A percentile compares a stretch with the other conserved stretches of the same genome.
phyloP scores from a whole-genome alignment of 1,140 invertebrate species.

The Drosophila chauvacae region DNA sequence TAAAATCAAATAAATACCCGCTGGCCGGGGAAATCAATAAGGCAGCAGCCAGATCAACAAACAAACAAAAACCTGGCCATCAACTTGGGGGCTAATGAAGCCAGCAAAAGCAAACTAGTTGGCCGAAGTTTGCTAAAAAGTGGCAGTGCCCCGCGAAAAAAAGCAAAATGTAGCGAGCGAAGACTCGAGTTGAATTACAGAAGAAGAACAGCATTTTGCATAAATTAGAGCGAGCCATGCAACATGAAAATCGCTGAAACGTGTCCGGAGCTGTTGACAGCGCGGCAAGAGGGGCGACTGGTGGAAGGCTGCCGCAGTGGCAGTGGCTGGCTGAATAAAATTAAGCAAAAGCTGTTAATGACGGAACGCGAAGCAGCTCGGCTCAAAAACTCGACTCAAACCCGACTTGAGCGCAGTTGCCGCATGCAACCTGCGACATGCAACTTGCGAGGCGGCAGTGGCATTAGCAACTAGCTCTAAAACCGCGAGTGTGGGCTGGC shows the following conservation, averaged over 20 bases:
- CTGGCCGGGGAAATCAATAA: slow-evolving; percentile 37
- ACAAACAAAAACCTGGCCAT: slow-evolving; percentile 44
- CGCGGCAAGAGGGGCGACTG: slow-evolving; percentile 23
- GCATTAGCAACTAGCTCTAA: slow-evolving; percentile 31
- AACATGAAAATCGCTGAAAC: slow-evolving; percentile 77
- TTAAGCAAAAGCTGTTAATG: slow-evolving; percentile 79
- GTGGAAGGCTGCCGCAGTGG: neutral
- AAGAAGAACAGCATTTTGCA: slow-evolving; percentile 76
- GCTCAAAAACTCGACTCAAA: slow-evolving; percentile 51
- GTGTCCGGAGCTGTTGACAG: slow-evolving; percentile 69
- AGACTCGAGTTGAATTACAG: slow-evolving; percentile 57
- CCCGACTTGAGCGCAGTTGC: slow-evolving; percentile 42
- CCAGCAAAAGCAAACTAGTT: slow-evolving; percentile 33
- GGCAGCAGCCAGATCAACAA: slow-evolving; percentile 25
- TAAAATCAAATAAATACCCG: slow-evolving; percentile 36
- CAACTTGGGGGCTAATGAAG: slow-evolving; percentile 51
- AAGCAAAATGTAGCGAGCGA: slow-evolving; percentile 21
- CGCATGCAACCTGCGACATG: slow-evolving; percentile 60
- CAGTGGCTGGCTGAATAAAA: slow-evolving; percentile 60
- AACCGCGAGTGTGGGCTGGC: slow-evolving; percentile 34
- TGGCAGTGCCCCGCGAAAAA: slow-evolving; percentile 8
- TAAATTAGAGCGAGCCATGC: slow-evolving; percentile 76
- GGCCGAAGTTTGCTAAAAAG: slow-evolving; percentile 33
- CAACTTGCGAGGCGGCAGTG: slow-evolving; percentile 25
- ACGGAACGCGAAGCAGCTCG: slow-evolving; percentile 52